Evolutionary conservation across 2,888 invertebrate genomes (phyloP).

Genomic region (Ormyrus labotus): DNA sequence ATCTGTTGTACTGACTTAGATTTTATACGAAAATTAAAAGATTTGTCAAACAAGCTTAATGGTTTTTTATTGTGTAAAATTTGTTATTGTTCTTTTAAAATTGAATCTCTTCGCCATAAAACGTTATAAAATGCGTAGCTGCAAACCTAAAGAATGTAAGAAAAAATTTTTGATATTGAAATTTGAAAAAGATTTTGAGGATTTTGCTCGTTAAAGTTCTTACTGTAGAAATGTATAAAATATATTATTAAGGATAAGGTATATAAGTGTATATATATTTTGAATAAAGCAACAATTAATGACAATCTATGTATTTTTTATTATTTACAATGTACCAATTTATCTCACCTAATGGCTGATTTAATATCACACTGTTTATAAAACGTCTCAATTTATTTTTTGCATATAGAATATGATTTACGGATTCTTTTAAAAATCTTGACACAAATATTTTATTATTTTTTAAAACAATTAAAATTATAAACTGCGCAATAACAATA

Average conservation of each 20-base stretch:
- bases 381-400: constrained; percentile 61
- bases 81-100: no score
- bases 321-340: constrained; percentile 72
- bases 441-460: constrained; percentile 34
- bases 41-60: no score
- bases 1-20: no score
- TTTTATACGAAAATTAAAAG: no score
- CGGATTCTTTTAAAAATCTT: constrained; percentile 42
- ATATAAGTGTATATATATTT: constrained; percentile 10
- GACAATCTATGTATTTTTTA: constrained; percentile 68
- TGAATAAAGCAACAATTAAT: constrained; percentile 52
- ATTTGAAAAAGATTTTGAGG: not conserved
- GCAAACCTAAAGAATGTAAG: no score
- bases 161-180: no score
- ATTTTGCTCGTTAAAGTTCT: no score
- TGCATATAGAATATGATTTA: constrained; percentile 18
- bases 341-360: constrained; percentile 59
- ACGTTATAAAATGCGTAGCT: no score
- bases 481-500: constrained; percentile 15
- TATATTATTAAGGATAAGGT: no score
- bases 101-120: no score
- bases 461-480: constrained; percentile 25
- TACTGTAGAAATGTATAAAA: no score
- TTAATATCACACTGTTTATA: constrained; percentile 70
- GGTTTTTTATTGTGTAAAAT: no score